Base-by-base conservation (phyloP, 1,140 invertebrate genomes). In the Polypedilum pembai region DNA sequence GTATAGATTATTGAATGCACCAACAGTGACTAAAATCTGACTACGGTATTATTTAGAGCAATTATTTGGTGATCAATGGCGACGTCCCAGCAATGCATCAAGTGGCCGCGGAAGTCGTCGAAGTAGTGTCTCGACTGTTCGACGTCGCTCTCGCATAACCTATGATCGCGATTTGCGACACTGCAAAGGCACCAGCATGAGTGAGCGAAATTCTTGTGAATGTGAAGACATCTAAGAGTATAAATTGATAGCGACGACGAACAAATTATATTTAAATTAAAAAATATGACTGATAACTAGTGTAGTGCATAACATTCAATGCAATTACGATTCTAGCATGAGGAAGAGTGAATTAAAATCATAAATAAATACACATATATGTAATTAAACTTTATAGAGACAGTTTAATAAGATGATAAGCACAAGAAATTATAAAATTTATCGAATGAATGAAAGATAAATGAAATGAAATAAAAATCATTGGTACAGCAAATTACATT, bases 1-100 rank as follows among this genome's bases (percentile, higher is more conserved):
- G 3, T n/a, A 20, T 40, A 75, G 75, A 40, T 56, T 18, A 63
- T 15, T 73, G 40, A 76, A 73, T 41, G 66, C 73, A 21, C 75
- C 73, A 33, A 74, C 69, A n/a, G 74, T 74, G 3, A 76, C 75
- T 8, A 76, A 74, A 66, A 76, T 76, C 65, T 76, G 75, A 76
- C 75, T 76, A 76, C 75, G 75, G 74, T 76, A 76, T 74, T 76
- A 76, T 66, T 74, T 76, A 66, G 74, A 74, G 40, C 75, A 76
- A 45, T 73, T 76, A 24, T 76, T 76, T 66, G 75, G 75, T 15
- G 74, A 73, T 21, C 73, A 73, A 41, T 76, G 75, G 75, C 65
- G 65, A 5, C 65, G 20, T 69, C 65, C 17, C 18, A 7, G 65
- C 8, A 21, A 18, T 20, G 17, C 77, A 10, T 81, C 79, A 7